Conservation (phyloP, 2,888 invertebrate genomes). For the Ypsolopha scabrella region DNA sequence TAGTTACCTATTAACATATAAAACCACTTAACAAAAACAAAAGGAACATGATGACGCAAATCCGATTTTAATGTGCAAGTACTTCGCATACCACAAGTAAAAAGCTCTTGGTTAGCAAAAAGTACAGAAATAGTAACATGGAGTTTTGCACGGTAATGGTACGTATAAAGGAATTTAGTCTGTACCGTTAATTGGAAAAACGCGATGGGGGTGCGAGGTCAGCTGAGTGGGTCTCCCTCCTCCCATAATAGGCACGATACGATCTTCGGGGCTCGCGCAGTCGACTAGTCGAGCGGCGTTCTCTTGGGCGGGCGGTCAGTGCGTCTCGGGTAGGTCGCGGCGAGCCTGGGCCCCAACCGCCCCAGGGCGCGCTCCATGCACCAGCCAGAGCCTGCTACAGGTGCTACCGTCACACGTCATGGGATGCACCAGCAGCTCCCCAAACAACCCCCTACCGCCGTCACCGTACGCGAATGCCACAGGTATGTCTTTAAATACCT, state of each 20-base stretch:
- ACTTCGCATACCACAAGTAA: not conserved
- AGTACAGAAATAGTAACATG: not conserved
- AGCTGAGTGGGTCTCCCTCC: conserved; percentile 58
- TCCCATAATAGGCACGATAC: conserved; percentile 61
- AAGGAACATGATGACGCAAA: not conserved
- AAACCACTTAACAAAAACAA: not conserved
- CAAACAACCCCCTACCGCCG: conserved; percentile 28
- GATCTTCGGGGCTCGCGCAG: conserved; percentile 42
- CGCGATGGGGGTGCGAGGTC: conserved; percentile 69
- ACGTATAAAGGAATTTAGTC: conserved; percentile 32
- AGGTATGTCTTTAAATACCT: conserved; percentile 24
- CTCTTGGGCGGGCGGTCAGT: conserved; percentile 36
- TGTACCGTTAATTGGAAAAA: conserved; percentile 64
- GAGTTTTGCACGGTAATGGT: conserved; percentile 41
- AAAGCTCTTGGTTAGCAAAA: not conserved
- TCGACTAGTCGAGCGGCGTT: conserved; percentile 40
- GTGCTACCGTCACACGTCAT: conserved; percentile 19
- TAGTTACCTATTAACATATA: not conserved
- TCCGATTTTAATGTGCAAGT: no score
- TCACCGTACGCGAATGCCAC: conserved; percentile 28
- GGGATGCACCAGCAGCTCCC: conserved; percentile 63
- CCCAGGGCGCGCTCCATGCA: conserved; percentile 12
- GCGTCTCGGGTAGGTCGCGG: conserved; percentile 1
- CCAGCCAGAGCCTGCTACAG: not conserved
- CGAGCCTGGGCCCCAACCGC: not conserved